Evolutionary conservation across 2,888 invertebrate genomes (phyloP).

Genomic region (Aromia moschata): DNA sequence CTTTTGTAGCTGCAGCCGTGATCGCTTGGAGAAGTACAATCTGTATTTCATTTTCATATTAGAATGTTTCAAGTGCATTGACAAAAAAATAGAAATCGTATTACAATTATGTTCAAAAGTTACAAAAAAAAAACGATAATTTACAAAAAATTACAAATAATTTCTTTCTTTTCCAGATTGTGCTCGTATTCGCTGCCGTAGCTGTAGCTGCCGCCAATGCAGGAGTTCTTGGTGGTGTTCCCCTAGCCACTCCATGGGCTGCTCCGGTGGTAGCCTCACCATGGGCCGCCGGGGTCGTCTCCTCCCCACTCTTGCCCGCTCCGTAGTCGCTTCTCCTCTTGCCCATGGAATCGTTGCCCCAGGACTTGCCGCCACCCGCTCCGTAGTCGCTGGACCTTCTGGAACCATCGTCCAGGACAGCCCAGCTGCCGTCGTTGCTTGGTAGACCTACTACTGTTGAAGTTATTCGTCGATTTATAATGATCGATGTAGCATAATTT

Average conservation of each 20-base stretch:
- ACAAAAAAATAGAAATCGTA: neutral
- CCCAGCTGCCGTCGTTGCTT: neutral
- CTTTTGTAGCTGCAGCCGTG: no score
- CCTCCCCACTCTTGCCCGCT: neutral
- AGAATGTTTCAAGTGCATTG: no score
- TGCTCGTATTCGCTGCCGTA: conserved; percentile 3
- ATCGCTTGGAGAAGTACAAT: no score
- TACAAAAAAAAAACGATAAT: neutral
- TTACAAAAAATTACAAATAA: neutral
- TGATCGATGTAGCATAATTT: neutral
- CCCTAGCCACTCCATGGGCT: conserved; percentile 1
- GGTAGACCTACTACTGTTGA: neutral
- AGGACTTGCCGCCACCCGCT: conserved; percentile 3
- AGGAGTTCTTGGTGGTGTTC: conserved; percentile 7
- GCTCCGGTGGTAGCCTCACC: neutral
- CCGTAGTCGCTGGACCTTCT: neutral
- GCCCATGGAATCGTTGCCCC: conserved; percentile 2
- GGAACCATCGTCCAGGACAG: conserved; percentile 1
- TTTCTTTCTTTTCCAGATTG: neutral
- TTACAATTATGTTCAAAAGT: neutral
- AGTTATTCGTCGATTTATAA: neutral
- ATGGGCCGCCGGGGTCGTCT: neutral
- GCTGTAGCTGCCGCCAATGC: conserved; percentile 10
- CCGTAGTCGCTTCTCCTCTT: neutral
- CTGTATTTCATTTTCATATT: no score